phyloP scores from a whole-genome alignment of 2,797 vertebrate species.

The Coilia nasus region DNA sequence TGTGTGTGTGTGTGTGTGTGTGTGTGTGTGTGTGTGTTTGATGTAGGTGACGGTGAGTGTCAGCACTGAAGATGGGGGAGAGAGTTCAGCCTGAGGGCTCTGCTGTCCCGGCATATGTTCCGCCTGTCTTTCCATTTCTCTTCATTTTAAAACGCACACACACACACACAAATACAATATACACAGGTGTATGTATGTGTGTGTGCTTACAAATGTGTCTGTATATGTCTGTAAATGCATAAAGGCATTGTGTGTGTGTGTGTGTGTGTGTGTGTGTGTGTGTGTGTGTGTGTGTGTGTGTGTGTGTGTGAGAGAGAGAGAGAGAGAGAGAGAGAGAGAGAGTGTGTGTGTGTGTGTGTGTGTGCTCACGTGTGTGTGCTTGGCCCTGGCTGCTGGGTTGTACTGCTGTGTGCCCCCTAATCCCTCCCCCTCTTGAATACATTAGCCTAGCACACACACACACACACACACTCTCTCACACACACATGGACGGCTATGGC shows the following conservation, averaged over 20 bases:
- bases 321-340: too few species aligned
- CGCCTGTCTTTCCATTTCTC: not conserved
- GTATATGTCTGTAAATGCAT: too few species aligned
- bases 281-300: not conserved
- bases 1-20: not conserved
- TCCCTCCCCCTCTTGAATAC: slow-evolving; percentile 83
- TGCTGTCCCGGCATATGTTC: not conserved
- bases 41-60: not conserved
- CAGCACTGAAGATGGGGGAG: not conserved
- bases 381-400: slow-evolving; percentile 66
- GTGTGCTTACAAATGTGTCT: too few species aligned
- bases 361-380: slow-evolving; percentile 40
- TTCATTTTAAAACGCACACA: not conserved
- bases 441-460: slow-evolving; percentile 63
- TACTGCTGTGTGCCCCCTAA: slow-evolving; percentile 69
- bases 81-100: not conserved
- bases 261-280: not conserved
- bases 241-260: not conserved
- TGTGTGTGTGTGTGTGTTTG: not conserved
- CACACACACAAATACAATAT: not conserved
- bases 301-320: not conserved
- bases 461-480: too few species aligned
- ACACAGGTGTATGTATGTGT: not conserved
- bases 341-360: slow-evolving; percentile 32
- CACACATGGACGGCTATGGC: too few species aligned